Percentiles rank a stretch among this genome's conserved stretches.
These are phyloP conservation scores for Protula sp. DNA, from an alignment of 2,888 invertebrate species.

Conservation along the genomic window DNA sequence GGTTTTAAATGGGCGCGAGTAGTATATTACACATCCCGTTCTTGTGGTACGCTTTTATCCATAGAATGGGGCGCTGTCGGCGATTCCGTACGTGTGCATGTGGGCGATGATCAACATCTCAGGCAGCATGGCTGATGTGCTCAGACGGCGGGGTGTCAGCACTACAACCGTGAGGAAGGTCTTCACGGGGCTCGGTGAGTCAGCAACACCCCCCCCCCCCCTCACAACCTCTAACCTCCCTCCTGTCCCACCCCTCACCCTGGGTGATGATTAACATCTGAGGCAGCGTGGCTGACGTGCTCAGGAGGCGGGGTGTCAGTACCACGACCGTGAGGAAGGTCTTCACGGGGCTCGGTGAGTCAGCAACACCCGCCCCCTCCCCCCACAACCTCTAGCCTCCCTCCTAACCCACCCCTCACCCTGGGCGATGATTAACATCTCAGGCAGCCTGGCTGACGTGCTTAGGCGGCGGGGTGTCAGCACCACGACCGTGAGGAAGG, in stretches of 20 bases:
- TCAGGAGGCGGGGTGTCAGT: constrained; percentile 2
- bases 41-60: too few species aligned
- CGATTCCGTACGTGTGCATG: constrained; percentile 47
- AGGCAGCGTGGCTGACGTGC: constrained; percentile 15
- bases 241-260: too few species aligned
- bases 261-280: constrained; percentile 37
- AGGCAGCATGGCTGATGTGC: constrained; percentile 15
- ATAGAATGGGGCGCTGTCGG: constrained; percentile 50
- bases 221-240: too few species aligned
- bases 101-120: constrained; percentile 36
- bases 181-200: background rate
- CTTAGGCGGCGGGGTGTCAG: constrained; percentile 3
- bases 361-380: too few species aligned
- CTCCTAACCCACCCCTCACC: too few species aligned
- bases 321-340: background rate
- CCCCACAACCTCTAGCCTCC: too few species aligned
- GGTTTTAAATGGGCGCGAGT: too few species aligned
- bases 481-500: background rate
- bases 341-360: background rate
- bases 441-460: constrained; percentile 16
- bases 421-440: constrained; percentile 37
- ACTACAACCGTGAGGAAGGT: background rate
- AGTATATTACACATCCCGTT: too few species aligned
- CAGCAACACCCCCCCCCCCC: too few species aligned
- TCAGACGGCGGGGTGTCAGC: constrained; percentile 2